Evolutionary conservation across 92 coral and sea anemone species (phyloP).

Genomic region (Montipora capitata): DNA sequence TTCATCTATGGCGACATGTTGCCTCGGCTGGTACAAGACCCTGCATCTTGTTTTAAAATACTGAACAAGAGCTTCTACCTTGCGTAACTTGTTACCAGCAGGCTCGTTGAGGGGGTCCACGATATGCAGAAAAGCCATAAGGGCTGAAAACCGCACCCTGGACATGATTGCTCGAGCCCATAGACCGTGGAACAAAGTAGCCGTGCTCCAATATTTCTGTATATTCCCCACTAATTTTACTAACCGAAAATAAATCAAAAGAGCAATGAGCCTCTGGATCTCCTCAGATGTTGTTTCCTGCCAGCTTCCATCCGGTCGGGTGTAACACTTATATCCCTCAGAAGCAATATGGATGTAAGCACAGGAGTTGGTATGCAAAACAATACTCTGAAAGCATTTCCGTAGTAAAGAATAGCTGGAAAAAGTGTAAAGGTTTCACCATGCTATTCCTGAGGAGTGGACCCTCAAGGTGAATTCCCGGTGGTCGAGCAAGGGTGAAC

Average conservation of each 20-base stretch:
- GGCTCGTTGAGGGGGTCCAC: too few species aligned
- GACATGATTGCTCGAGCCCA: constrained; percentile 49
- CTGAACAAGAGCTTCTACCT: too few species aligned
- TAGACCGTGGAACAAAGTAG: constrained; percentile 39
- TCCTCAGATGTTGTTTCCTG: too few species aligned
- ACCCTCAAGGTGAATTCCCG: constrained; percentile 23
- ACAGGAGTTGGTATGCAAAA: constrained; percentile 37
- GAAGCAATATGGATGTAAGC: not conserved
- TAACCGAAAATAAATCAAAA: not conserved
- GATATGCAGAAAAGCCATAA: too few species aligned
- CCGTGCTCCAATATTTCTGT: too few species aligned
- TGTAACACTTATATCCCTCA: not conserved
- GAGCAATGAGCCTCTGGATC: not conserved
- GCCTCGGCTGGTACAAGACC: constrained; percentile 42
- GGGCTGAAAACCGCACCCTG: constrained; percentile 6
- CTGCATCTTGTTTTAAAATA: constrained; percentile 5
- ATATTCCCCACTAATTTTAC: too few species aligned
- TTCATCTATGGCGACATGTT: not conserved
- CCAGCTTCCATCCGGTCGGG: constrained; percentile 5
- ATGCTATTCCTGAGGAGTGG: constrained; percentile 13
- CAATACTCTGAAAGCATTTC: constrained; percentile 42
- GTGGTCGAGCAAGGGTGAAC: not conserved
- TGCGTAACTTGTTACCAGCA: too few species aligned
- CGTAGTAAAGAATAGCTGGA: constrained; percentile 39
- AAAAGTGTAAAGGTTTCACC: constrained; percentile 45